phyloP scores from a whole-genome alignment of 2,797 vertebrate genomes.

The Tragopan temminckii region DNA sequence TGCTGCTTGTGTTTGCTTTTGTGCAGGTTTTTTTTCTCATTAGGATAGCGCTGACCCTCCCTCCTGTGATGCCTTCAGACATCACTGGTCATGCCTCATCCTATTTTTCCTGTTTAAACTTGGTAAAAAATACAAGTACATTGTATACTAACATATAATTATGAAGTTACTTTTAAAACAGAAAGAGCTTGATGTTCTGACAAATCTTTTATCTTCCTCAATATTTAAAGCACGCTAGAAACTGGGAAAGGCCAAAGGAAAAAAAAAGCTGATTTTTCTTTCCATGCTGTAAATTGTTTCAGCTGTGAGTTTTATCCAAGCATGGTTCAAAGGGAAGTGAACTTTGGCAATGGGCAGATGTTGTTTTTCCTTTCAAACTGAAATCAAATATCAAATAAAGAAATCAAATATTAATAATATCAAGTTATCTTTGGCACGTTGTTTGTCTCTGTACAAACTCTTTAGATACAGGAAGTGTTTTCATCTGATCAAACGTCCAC shows the following conservation, averaged over 20 bases:
- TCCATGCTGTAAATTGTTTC: conserved; percentile 6
- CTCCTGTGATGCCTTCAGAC: background rate
- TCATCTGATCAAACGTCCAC: background rate
- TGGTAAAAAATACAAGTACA: background rate
- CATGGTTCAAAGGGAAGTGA: conserved; percentile 24
- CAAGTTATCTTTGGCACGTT: conserved; percentile 43
- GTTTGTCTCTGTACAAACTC: background rate
- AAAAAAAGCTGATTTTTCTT: background rate
- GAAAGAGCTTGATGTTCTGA: background rate
- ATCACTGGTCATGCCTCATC: accelerated
- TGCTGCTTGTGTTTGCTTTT: accelerated
- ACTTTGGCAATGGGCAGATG: conserved; percentile 27
- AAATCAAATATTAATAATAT: conserved; percentile 35
- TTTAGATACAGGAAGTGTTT: background rate
- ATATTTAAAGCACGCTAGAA: background rate
- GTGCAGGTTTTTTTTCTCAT: background rate
- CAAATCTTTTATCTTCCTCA: background rate
- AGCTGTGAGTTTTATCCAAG: conserved; percentile 27
- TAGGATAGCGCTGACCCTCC: background rate
- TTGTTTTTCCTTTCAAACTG: conserved; percentile 26
- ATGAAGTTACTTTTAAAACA: background rate
- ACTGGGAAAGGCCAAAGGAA: background rate
- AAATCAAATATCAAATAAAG: conserved; percentile 41
- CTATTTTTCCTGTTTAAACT: background rate
- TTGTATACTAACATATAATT: background rate